Conservation (phyloP, 1,140 invertebrate genomes). For the Aricia agestis region DNA sequence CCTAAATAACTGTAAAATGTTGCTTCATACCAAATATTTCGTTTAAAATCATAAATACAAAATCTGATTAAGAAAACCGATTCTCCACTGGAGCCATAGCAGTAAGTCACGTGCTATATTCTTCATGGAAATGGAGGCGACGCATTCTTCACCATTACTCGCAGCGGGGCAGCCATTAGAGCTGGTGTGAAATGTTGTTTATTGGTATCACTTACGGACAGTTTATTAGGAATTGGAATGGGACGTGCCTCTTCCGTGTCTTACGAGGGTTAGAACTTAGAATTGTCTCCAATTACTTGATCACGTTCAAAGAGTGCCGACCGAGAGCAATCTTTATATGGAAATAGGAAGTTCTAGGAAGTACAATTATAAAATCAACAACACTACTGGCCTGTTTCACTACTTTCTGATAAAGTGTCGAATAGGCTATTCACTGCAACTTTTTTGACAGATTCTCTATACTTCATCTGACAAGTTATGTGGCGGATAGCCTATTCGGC, state of each 20-base stretch:
- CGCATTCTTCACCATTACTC: constrained; percentile 3
- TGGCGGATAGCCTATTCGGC: no score
- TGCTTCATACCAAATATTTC: no score
- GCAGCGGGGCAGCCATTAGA: constrained; percentile 6
- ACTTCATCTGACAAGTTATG: no score
- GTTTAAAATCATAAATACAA: background rate
- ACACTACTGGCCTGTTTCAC: no score
- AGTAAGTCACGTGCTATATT: constrained; percentile 8
- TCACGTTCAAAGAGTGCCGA: background rate
- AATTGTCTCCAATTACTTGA: background rate
- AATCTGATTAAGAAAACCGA: constrained; percentile 14
- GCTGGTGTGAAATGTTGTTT: background rate
- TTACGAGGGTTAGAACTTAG: background rate
- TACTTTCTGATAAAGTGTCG: no score
- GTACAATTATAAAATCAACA: no score
- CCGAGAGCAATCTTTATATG: background rate
- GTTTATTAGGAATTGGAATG: background rate
- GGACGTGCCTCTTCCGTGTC: background rate
- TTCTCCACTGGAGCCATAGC: background rate
- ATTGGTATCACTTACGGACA: background rate
- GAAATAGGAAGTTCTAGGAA: background rate
- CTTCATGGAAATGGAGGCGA: background rate
- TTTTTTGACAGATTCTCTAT: no score
- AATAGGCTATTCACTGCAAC: no score
- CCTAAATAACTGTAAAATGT: no score